Evolutionary conservation across 2,113 vertebrate species (phyloP).

Genomic region (Peromyscus maniculatus): DNA sequence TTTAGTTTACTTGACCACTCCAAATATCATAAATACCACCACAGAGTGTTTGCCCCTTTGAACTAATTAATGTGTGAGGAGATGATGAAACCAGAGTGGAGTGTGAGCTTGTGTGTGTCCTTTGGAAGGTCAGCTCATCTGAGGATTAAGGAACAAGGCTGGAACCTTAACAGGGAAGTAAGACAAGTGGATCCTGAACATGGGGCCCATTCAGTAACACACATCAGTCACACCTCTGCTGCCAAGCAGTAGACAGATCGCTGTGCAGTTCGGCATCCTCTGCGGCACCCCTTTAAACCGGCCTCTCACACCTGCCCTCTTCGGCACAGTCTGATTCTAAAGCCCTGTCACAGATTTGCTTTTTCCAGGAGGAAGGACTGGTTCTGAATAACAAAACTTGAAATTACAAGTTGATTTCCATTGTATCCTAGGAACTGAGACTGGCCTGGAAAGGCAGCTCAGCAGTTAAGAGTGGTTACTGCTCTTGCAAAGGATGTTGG

Average conservation of each 20-base stretch:
- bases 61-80: constrained; percentile 42
- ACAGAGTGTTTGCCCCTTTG: background rate
- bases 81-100: constrained; percentile 36
- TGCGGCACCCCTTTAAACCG: background rate
- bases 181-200: background rate
- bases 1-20: constrained; percentile 27
- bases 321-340: background rate
- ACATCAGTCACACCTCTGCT: background rate
- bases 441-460: background rate
- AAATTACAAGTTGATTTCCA: constrained; percentile 31
- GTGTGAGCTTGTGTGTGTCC: background rate
- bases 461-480: background rate
- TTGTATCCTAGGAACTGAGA: background rate
- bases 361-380: background rate
- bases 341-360: background rate
- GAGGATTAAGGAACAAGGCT: background rate
- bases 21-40: background rate
- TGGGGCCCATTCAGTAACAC: background rate
- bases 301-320: background rate
- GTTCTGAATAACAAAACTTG: constrained; percentile 34
- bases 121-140: constrained; percentile 22
- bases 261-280: background rate
- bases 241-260: background rate
- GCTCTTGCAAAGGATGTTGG: background rate
- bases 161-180: background rate